phyloP scores from a whole-genome alignment of 2,888 invertebrate genomes.

The Drosophila heteroneura region DNA sequence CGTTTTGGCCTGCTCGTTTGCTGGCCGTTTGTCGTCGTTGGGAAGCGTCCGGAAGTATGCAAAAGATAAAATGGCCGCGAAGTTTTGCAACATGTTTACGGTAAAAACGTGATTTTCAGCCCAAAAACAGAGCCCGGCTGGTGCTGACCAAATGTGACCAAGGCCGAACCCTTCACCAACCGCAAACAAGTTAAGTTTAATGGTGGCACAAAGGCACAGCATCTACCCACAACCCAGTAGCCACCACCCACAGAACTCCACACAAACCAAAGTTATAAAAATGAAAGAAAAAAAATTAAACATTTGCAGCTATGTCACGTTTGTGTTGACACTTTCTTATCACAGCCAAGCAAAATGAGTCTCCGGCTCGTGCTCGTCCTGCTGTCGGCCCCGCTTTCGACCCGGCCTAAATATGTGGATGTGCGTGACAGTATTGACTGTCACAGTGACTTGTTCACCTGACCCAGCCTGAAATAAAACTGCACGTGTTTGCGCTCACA shows the following conservation, averaged over 20 bases:
- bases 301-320: conserved; percentile 82
- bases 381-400: conserved; percentile 40
- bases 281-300: conserved; percentile 59
- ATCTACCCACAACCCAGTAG: background rate
- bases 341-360: conserved; percentile 67
- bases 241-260: conserved; percentile 1
- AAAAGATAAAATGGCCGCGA: conserved; percentile 76
- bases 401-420: conserved; percentile 74
- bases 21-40: conserved; percentile 34
- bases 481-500: conserved; percentile 24
- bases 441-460: conserved; percentile 53
- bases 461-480: conserved; percentile 60
- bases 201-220: conserved; percentile 13
- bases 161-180: conserved; percentile 70
- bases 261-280: conserved; percentile 64
- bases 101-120: conserved; percentile 79
- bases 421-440: conserved; percentile 79
- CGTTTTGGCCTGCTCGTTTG: conserved; percentile 68
- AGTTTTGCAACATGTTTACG: conserved; percentile 81
- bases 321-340: conserved; percentile 82
- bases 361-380: conserved; percentile 27
- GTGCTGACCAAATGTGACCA: conserved; percentile 76
- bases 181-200: conserved; percentile 76
- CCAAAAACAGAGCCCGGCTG: conserved; percentile 60
- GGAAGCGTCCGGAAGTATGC: conserved; percentile 50